These are phyloP conservation scores for Australoheros scitulus DNA, from an alignment of 2,113 vertebrate species.

Conservation along the genomic window DNA sequence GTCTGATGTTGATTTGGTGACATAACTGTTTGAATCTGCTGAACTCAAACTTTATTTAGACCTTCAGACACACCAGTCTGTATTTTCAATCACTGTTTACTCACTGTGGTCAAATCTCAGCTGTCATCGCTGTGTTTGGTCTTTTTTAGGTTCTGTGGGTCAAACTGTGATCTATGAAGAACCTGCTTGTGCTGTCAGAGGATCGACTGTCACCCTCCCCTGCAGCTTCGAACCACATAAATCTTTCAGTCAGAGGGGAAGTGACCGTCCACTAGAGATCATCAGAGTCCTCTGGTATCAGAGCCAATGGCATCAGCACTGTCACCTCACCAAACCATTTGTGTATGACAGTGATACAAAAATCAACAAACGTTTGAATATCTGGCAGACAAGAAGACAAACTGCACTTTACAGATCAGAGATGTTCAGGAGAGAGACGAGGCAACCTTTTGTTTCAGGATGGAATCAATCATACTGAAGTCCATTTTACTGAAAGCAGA, in stretches of 20 bases:
- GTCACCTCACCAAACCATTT: not conserved
- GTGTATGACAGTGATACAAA: not conserved
- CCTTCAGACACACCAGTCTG: too few relatives aligned
- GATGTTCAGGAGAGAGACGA: not conserved
- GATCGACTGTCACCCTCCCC: not conserved
- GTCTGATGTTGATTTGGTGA: too few relatives aligned
- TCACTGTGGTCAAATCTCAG: not conserved
- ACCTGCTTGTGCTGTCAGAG: not conserved
- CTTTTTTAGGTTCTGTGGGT: not conserved
- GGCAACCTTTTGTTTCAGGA: not conserved
- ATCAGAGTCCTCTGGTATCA: slow-evolving; percentile 22
- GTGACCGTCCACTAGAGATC: not conserved
- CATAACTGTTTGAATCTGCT: too few relatives aligned
- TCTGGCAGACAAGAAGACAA: slow-evolving; percentile 30
- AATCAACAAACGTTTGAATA: slow-evolving; percentile 1
- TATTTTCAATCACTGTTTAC: too few relatives aligned
- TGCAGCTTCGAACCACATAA: not conserved
- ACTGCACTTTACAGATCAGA: slow-evolving; percentile 17
- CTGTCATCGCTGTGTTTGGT: not conserved
- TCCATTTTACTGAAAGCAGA: accelerated
- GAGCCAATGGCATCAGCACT: not conserved
- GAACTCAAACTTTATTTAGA: not conserved
- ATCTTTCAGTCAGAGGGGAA: accelerated
- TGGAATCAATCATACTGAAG: accelerated
- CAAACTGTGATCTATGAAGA: not conserved